A percentile compares a stretch with the other conserved stretches of the same genome.
Evolutionary conservation across 2,888 invertebrate species (phyloP).

Genomic region (Rutpela maculata): DNA sequence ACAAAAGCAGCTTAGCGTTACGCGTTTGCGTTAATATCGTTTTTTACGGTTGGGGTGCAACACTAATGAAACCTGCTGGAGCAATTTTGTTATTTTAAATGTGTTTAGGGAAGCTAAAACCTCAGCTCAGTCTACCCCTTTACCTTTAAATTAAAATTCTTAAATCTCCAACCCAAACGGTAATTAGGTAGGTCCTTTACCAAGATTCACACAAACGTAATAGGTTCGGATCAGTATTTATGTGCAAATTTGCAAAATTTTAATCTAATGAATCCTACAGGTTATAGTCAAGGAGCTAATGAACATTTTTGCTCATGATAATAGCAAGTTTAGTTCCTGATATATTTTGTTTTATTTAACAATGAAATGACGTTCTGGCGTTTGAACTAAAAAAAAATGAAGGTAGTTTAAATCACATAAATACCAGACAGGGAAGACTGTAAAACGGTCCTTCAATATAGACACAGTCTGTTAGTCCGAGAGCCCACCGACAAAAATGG

Average conservation of each 20-base stretch:
- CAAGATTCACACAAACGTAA: not conserved
- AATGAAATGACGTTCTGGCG: no score
- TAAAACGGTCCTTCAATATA: no score
- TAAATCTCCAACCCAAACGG: constrained; percentile 39
- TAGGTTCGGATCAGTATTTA: not conserved
- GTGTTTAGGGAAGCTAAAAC: constrained; percentile 46
- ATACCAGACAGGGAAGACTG: no score
- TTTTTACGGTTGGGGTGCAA: constrained; percentile 53
- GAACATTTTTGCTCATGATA: no score
- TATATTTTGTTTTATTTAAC: no score
- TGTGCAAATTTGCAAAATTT: not conserved
- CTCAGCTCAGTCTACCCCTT: constrained; percentile 35
- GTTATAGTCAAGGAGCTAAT: no score
- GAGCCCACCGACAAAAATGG: no score
- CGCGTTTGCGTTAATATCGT: constrained; percentile 56
- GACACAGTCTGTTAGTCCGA: no score
- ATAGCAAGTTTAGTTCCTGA: no score
- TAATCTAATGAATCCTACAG: no score
- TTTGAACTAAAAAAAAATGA: no score
- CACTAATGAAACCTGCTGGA: constrained; percentile 55
- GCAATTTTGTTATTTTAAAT: constrained; percentile 49
- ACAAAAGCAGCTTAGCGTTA: constrained; percentile 40
- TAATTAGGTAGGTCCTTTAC: constrained; percentile 43
- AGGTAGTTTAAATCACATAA: no score
- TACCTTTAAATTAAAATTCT: constrained; percentile 49